Percentiles rank a stretch among this genome's conserved stretches.
phyloP scores from a whole-genome alignment of 1,140 invertebrate genomes.

The Saccostrea cuccullata region DNA sequence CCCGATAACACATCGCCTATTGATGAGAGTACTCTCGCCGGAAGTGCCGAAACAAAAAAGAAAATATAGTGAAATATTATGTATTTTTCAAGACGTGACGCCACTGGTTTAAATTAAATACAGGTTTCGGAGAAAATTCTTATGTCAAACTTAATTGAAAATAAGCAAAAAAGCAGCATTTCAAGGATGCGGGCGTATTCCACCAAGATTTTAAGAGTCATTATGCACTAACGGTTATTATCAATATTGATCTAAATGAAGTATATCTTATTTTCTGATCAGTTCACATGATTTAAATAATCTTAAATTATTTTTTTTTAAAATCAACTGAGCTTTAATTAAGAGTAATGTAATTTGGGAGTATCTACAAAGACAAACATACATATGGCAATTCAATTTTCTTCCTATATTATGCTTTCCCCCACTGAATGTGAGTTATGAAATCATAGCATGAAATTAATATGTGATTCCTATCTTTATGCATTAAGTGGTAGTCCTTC shows the following conservation, averaged over 20 bases:
- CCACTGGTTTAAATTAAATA: constrained; percentile 24
- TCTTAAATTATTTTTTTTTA: not conserved
- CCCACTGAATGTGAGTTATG: not conserved
- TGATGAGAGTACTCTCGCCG: constrained; percentile 9
- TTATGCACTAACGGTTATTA: not conserved
- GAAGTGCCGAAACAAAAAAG: not conserved
- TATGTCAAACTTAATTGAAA: constrained; percentile 26
- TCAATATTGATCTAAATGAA: constrained; percentile 13
- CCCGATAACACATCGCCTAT: constrained; percentile 7
- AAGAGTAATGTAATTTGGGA: not conserved
- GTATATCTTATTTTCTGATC: not conserved
- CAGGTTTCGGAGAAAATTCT: constrained; percentile 7
- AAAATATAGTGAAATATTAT: constrained; percentile 33
- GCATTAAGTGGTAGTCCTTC: not conserved
- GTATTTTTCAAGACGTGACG: constrained; percentile 23
- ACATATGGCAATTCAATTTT: constrained; percentile 24
- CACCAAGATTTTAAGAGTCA: not conserved
- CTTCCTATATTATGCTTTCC: not conserved
- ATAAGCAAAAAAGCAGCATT: constrained; percentile 14
- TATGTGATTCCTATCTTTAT: constrained; percentile 26
- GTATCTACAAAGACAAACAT: not conserved
- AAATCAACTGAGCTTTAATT: constrained; percentile 19
- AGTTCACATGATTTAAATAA: not conserved
- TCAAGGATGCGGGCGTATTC: not conserved
- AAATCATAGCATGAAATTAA: constrained; percentile 26